Percentiles rank a stretch among this genome's conserved stretches.
Conservation (phyloP, 2,888 invertebrate genomes). For the Lomographa bimaculata region DNA sequence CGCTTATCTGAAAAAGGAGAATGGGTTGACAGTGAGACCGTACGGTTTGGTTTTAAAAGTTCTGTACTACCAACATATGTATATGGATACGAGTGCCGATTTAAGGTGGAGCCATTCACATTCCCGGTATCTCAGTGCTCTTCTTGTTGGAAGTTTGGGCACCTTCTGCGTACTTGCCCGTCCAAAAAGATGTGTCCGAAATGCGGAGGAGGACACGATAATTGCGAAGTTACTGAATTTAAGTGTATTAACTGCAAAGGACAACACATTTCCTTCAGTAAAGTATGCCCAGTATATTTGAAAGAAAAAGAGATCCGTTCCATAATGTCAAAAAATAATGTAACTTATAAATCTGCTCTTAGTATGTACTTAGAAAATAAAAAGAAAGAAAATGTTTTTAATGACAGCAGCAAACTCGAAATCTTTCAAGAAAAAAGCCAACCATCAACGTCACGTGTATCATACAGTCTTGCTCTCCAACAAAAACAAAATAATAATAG, state of each 20-base stretch:
- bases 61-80: constrained; percentile 1
- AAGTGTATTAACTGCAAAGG: neutral
- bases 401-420: too few species aligned
- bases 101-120: neutral
- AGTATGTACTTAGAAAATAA: too few species aligned
- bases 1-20: neutral
- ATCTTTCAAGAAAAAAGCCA: too few species aligned
- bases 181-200: neutral
- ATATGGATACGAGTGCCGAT: constrained; percentile 1
- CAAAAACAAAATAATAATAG: too few species aligned
- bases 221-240: neutral
- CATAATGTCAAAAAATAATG: too few species aligned
- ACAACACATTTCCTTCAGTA: neutral
- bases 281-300: too few species aligned
- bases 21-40: constrained; percentile 7
- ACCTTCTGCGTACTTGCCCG: neutral
- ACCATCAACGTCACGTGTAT: too few species aligned
- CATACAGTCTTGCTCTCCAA: too few species aligned
- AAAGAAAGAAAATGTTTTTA: too few species aligned
- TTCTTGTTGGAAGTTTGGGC: constrained; percentile 1
- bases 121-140: constrained; percentile 1
- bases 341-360: too few species aligned
- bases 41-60: constrained; percentile 7
- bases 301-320: too few species aligned
- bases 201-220: neutral